Evolutionary conservation across 2,797 vertebrate genomes (phyloP), one percentile per base, ranked within the genome.

Genomic region (Forpus xanthops): DNA sequence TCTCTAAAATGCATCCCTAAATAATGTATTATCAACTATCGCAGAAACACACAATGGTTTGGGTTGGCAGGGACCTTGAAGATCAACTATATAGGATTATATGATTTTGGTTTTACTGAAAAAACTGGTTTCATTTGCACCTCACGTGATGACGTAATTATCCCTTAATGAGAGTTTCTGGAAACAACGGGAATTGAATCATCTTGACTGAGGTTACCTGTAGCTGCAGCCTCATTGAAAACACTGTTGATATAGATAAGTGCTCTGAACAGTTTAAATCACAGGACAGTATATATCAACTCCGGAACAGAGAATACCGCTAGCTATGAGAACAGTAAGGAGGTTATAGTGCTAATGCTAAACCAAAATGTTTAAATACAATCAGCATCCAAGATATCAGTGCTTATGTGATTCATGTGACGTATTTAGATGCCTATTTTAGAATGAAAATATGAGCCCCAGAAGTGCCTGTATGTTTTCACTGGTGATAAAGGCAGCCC

Each of bases 361-460:
- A 76, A 55, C 37, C 24, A 56, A 90, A 87, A 47, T 10, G 5
- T 66, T 89, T 47, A 85, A 93, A 87, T 61, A 65, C 84, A 83
- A 80, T 56, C 56, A 89, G n/a, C n/a, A 68, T 85, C 75, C 21
- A 12, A 60, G 80, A 55, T 39, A 85, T 2, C 1, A 0, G 39
- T 18, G 56, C 64, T 74, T 55, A 15, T 56, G 23, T 50, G 84
- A 85, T 75, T 53, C 35, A 35, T 53, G 60, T 83, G 89, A 72
- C 91, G 89, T 92, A 95, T 89, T 96, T 95, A 85, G 45, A 83
- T 49, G 25, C 44, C 87, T 94, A 75, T 77, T 96, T 93, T 82
- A 74, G 68, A 93, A 85, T 15, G 30, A 89, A 90, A 66, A 90
- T 77, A 71, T 5, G 8, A 71, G 87, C 45, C 87, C 81, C 77